These are phyloP conservation scores for Caenorhabditis doughertyi DNA, from an alignment of 2,888 invertebrate species.

Conservation along the genomic window DNA sequence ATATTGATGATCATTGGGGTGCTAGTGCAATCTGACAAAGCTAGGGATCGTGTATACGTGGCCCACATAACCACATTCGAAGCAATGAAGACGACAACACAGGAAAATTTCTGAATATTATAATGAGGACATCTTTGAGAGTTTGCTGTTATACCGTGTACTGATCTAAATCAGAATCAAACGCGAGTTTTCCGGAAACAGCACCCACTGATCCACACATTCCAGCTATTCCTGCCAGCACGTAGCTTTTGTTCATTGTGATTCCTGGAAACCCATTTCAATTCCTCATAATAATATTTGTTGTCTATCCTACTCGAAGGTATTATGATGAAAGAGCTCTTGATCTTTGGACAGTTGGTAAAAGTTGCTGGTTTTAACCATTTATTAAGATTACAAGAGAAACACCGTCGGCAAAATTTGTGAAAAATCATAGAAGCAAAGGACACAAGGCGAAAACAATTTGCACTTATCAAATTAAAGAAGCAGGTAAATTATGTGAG, in stretches of 20 bases:
- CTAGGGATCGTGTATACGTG: constrained; percentile 50
- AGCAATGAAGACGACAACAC: constrained; percentile 46
- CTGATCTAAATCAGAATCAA: constrained; percentile 15
- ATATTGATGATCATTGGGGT: constrained; percentile 62
- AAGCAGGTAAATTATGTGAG: constrained; percentile 11
- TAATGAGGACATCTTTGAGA: not conserved
- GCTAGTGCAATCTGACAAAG: constrained; percentile 41
- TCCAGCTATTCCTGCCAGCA: constrained; percentile 55
- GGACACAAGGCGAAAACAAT: constrained; percentile 11
- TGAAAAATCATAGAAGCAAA: not conserved
- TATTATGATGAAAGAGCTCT: not conserved
- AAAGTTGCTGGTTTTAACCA: not conserved
- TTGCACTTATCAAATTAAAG: not conserved
- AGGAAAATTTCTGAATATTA: constrained; percentile 24
- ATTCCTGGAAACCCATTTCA: no score
- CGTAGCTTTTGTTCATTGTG: constrained; percentile 33
- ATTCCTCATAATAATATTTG: not conserved
- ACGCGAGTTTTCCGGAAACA: constrained; percentile 58
- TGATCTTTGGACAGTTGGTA: not conserved
- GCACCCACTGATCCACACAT: constrained; percentile 60
- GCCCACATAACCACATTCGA: constrained; percentile 64
- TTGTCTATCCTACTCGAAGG: not conserved
- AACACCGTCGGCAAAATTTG: not conserved
- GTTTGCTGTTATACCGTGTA: constrained; percentile 2
- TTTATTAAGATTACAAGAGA: constrained; percentile 3